These are phyloP conservation scores for Rhabditoides inermis DNA, from an alignment of 2,888 invertebrate species.

Conservation along the genomic window DNA sequence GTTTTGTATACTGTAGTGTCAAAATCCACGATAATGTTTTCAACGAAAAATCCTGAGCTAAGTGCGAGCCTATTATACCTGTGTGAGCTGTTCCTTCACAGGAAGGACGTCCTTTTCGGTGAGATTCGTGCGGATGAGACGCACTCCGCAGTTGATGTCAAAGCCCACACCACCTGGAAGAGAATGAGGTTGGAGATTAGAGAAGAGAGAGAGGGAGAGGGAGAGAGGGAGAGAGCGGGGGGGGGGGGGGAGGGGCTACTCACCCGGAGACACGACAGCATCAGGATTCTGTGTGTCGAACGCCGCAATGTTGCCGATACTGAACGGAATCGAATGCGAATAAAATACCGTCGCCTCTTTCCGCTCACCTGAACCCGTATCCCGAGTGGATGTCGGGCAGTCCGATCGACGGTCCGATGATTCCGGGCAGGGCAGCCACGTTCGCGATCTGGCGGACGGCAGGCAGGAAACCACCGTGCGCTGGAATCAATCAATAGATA, in stretches of 20 bases:
- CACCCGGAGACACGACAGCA: constrained; percentile 82
- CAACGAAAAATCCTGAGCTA: too few relatives aligned
- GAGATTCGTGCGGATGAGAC: constrained; percentile 85
- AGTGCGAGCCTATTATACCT: too few relatives aligned
- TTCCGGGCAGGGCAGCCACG: constrained; percentile 81
- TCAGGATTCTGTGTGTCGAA: constrained; percentile 86
- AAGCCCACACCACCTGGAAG: constrained; percentile 80
- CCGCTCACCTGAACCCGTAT: constrained; percentile 98
- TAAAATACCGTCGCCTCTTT: too few relatives aligned
- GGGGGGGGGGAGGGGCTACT: background rate
- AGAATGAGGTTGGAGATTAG: background rate
- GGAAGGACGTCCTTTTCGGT: constrained; percentile 84
- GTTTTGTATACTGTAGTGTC: too few relatives aligned
- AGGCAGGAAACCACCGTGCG: constrained; percentile 85
- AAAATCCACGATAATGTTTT: too few relatives aligned
- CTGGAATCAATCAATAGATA: constrained; percentile 39
- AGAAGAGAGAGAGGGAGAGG: background rate
- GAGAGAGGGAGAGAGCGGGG: too few relatives aligned
- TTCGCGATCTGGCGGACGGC: constrained; percentile 98
- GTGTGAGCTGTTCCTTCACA: constrained; percentile 78
- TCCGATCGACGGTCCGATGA: constrained; percentile 35
- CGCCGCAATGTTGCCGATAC: constrained; percentile 98
- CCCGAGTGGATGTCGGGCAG: constrained; percentile 69
- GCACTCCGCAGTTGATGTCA: constrained; percentile 96
- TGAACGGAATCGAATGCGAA: too few relatives aligned